These are phyloP conservation scores for Danaus chrysippus DNA, from an alignment of 2,888 invertebrate genomes.

Conservation along the genomic window DNA sequence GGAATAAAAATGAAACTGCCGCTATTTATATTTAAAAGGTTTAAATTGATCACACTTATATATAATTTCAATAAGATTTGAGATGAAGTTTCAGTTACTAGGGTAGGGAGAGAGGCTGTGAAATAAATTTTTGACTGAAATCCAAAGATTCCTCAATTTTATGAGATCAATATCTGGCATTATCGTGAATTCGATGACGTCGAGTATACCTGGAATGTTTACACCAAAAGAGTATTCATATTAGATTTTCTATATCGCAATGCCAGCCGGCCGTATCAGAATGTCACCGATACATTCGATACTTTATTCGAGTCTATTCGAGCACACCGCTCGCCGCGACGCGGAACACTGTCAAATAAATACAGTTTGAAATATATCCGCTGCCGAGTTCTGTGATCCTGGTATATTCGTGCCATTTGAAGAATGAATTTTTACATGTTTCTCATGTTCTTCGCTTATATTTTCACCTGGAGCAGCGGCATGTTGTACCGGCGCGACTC, in stretches of 20 bases:
- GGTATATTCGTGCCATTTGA: conserved; percentile 61
- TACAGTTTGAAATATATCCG: conserved; percentile 71
- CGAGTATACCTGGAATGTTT: conserved; percentile 51
- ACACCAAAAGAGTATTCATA: conserved; percentile 75
- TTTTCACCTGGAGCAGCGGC: conserved; percentile 60
- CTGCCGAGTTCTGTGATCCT: conserved; percentile 63
- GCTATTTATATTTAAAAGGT: too few species aligned
- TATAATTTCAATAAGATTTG: too few species aligned
- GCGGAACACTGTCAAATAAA: conserved; percentile 73
- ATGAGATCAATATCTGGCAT: conserved; percentile 39
- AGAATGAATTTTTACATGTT: conserved; percentile 74
- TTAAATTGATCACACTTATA: too few species aligned
- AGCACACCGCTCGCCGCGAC: conserved; percentile 58
- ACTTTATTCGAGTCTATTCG: conserved; percentile 69
- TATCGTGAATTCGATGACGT: conserved; percentile 36
- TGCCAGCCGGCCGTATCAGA: conserved; percentile 63
- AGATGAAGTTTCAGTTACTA: too few species aligned
- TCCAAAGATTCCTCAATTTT: conserved; percentile 33
- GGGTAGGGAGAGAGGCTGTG: too few species aligned
- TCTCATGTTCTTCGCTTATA: conserved; percentile 63
- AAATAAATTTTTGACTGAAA: conserved; percentile 8
- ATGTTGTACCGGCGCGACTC: conserved; percentile 69
- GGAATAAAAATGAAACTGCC: too few species aligned
- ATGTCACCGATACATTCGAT: conserved; percentile 70
- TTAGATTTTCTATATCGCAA: conserved; percentile 72